These are phyloP conservation scores for Leptopterna dolabrata DNA, from an alignment of 2,888 invertebrate species.

Conservation along the genomic window DNA sequence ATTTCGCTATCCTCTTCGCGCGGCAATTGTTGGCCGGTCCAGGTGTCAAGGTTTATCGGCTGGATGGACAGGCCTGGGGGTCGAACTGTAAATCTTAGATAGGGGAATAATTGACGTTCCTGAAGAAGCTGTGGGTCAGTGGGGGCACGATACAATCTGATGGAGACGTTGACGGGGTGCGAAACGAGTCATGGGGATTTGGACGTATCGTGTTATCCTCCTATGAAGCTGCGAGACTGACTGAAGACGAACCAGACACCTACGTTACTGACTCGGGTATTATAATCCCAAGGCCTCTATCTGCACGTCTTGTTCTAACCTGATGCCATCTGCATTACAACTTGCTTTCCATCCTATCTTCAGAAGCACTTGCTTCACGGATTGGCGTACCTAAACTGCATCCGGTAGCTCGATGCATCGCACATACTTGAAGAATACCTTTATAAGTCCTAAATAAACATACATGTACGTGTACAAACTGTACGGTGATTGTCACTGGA, in stretches of 20 bases:
- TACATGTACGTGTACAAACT: too few relatives aligned
- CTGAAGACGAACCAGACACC: neutral
- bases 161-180: neutral
- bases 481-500: too few relatives aligned
- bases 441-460: too few relatives aligned
- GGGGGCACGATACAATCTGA: neutral
- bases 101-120: conserved; percentile 1
- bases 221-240: neutral
- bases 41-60: neutral
- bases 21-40: neutral
- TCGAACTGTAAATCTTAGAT: conserved; percentile 1
- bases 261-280: neutral
- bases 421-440: too few relatives aligned
- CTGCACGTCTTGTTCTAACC: neutral
- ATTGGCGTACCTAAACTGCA: too few relatives aligned
- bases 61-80: neutral
- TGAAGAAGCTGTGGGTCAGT: neutral
- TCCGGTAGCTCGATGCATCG: too few relatives aligned
- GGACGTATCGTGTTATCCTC: neutral
- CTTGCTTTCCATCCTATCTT: too few relatives aligned
- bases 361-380: too few relatives aligned
- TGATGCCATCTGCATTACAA: too few relatives aligned
- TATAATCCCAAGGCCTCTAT: too few relatives aligned
- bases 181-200: neutral
- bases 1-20: neutral